Percentiles rank a stretch among this genome's conserved stretches.
phyloP scores from a whole-genome alignment of 2,888 invertebrate species.

The Ceratothoa steindachneri region DNA sequence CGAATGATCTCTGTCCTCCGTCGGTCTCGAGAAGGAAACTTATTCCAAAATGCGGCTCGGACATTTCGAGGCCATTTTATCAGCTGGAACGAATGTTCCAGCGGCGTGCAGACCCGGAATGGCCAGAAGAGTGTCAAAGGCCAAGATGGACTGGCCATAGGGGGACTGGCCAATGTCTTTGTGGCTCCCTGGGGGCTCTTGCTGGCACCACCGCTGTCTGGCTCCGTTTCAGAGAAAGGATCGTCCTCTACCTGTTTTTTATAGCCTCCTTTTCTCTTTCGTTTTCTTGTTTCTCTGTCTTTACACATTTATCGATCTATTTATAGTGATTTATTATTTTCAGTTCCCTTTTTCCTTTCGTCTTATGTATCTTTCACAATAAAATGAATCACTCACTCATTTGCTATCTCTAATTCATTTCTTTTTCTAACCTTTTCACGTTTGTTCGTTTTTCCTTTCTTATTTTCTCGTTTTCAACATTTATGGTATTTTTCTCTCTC shows the following conservation, averaged over 20 bases:
- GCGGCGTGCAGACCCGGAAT: neutral
- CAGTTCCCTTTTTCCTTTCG: neutral
- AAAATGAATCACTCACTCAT: too few species aligned
- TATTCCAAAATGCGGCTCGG: neutral
- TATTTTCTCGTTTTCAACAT: too few species aligned
- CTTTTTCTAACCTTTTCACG: too few species aligned
- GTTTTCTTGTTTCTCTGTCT: neutral
- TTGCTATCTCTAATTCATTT: too few species aligned
- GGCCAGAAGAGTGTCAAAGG: constrained; percentile 6
- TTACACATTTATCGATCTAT: neutral
- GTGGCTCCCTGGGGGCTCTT: neutral
- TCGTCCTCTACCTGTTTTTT: neutral
- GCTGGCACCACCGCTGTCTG: neutral
- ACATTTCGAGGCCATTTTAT: constrained; percentile 1
- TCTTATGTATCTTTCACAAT: neutral
- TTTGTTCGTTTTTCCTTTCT: too few species aligned
- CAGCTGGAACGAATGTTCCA: neutral
- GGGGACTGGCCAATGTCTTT: neutral
- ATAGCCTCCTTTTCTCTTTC: neutral
- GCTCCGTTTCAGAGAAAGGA: neutral
- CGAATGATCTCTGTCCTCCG: too few species aligned
- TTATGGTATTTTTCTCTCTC: neutral
- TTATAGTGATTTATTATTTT: too few species aligned
- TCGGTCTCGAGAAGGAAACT: too few species aligned
- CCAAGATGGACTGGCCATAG: constrained; percentile 5